phyloP scores from a whole-genome alignment of 1,140 invertebrate genomes.

The Musca domestica region DNA sequence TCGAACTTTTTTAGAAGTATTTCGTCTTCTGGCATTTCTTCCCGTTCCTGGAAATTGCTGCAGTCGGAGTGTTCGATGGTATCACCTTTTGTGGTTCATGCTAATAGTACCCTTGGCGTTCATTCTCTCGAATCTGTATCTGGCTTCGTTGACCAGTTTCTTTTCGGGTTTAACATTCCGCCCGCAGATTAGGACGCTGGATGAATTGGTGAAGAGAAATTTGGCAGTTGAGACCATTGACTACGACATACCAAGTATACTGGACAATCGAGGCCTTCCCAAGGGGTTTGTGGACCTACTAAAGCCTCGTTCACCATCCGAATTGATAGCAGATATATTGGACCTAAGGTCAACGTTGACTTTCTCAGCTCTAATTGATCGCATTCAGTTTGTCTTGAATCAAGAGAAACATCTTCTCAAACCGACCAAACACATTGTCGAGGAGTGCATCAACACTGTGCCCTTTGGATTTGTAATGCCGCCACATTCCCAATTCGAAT shows the following conservation, averaged over 20 bases:
- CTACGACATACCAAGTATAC: constrained; percentile 23
- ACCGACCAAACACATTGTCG: background rate
- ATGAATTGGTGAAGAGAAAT: constrained; percentile 3
- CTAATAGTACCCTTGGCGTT: constrained; percentile 15
- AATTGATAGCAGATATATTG: constrained; percentile 14
- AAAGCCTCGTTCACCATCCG: background rate
- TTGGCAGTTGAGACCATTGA: constrained; percentile 10
- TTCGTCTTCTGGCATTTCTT: constrained; percentile 22
- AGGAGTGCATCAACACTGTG: constrained; percentile 25
- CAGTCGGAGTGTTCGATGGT: constrained; percentile 6
- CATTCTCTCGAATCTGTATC: constrained; percentile 27
- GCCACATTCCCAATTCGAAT: constrained; percentile 21
- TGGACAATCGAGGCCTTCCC: constrained; percentile 14
- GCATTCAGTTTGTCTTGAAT: constrained; percentile 2
- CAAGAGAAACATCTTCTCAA: constrained; percentile 13
- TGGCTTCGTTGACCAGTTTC: constrained; percentile 25
- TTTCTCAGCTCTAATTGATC: constrained; percentile 15
- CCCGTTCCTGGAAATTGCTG: background rate
- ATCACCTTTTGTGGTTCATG: background rate
- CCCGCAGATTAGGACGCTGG: constrained; percentile 3
- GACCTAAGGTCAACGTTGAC: background rate
- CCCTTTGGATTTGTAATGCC: constrained; percentile 26
- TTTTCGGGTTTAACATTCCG: constrained; percentile 12
- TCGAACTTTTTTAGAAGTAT: background rate
- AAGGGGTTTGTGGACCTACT: constrained; percentile 3